Evolutionary conservation across 2,797 vertebrate species (phyloP), one percentile per base, ranked within the genome.

Genomic region (Cyprinodon diabolis): DNA sequence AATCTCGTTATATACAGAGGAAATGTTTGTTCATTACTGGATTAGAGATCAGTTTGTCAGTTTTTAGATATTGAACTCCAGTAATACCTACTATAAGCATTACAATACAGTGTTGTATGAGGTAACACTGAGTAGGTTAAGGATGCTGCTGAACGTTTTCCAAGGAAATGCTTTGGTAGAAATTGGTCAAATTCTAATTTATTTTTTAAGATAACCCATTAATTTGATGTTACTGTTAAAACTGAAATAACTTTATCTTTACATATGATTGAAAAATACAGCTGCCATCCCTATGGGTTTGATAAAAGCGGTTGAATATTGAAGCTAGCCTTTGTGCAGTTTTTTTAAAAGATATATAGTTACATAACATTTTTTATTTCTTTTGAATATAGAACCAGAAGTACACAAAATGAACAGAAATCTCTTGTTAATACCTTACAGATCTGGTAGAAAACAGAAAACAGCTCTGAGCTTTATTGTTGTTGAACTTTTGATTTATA

Each of bases 11-110:
- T 9, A 37, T 35, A 35, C 57, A 2, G 13, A 58, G 6, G 35
- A 17, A 58, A 7, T 0, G 14, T 58, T 1, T 15, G 15, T 6
- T 11, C 60, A 43, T 63, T 11, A 43, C 9, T 43, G 60, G 4
- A 40, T 11, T 8, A 62, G 1, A 43, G 12, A 12, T n/a, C 21
- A 17, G 35, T 19, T 60, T 14, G 5, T 35, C 1, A 12, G n/a
- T 65, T 67, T 63, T 67, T 21, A 60, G 30, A 30, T 30, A 30
- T 30, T 30, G 63, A 45, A 68, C 2, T 21, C 8, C 21, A 23
- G 66, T 58, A 8, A 21, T 71, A 23, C 35, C 9, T 19, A 17
- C 25, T 78, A 74, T 76, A 23, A 25, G 35, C 3, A 51, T n/a
- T 40, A 73, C 40, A 56, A 30, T 19, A 56, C 47, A 40, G 3